phyloP scores from a whole-genome alignment of 1,140 invertebrate species.

The Portunus trituberculatus region DNA sequence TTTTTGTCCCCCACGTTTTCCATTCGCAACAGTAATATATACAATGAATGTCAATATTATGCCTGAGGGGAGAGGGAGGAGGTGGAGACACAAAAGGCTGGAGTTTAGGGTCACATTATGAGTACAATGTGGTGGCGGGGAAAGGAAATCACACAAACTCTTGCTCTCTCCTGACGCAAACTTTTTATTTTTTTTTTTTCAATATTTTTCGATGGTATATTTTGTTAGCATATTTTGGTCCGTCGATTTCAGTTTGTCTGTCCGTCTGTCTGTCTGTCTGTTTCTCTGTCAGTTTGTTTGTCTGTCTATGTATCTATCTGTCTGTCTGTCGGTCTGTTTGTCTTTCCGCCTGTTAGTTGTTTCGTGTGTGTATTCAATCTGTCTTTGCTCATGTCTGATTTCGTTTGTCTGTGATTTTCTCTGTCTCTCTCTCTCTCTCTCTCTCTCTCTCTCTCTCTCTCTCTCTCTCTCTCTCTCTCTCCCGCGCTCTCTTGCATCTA shows the following conservation, averaged over 20 bases:
- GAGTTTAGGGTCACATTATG: too few species aligned
- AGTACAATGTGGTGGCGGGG: too few species aligned
- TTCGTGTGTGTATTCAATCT: background rate
- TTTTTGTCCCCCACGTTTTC: background rate
- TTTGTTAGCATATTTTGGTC: background rate
- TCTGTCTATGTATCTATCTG: background rate
- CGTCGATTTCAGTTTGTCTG: background rate
- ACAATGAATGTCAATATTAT: constrained; percentile 6
- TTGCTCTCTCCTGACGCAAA: background rate
- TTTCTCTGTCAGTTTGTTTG: background rate
- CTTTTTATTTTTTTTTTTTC: background rate
- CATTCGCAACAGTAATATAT: background rate
- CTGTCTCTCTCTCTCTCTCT: background rate
- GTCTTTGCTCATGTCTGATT: background rate
- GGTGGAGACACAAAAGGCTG: background rate
- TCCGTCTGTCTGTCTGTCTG: background rate
- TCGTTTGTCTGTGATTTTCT: background rate
- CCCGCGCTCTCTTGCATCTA: too few species aligned
- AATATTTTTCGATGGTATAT: too few species aligned
- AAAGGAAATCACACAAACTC: background rate
- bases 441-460: too few species aligned
- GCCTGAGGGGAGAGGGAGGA: background rate
- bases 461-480: too few species aligned
- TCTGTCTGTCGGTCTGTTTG: background rate
- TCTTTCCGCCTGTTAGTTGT: background rate